phyloP scores from a whole-genome alignment of 2,888 invertebrate genomes.

The Drosophila kokeensis region DNA sequence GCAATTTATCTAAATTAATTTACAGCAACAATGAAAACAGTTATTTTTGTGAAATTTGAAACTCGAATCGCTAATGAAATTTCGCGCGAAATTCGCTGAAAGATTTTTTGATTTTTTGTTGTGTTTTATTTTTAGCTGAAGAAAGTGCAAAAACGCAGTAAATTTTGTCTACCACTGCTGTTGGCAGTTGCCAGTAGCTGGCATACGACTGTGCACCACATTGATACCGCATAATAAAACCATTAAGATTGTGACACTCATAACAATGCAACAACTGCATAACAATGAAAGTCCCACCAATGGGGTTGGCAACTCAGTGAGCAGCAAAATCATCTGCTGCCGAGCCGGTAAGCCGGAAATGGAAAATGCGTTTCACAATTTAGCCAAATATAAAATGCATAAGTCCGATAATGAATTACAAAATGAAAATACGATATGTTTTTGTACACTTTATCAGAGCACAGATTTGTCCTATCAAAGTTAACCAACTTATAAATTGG shows the following conservation, averaged over 20 bases:
- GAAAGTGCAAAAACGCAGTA: background rate
- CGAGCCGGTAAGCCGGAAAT: constrained; percentile 13
- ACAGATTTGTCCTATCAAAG: constrained; percentile 32
- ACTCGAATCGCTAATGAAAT: background rate
- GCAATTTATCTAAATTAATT: background rate
- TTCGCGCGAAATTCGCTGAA: background rate
- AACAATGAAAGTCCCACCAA: background rate
- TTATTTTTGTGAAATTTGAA: background rate
- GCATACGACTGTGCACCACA: background rate
- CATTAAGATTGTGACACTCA: constrained; percentile 32
- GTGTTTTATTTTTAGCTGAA: background rate
- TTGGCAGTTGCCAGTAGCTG: background rate
- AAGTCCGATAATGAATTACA: constrained; percentile 3
- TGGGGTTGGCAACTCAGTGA: background rate
- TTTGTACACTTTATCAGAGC: constrained; percentile 38
- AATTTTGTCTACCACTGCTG: background rate
- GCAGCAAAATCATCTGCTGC: background rate
- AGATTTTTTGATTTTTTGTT: too few species aligned
- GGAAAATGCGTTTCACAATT: constrained; percentile 10
- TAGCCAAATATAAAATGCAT: constrained; percentile 6
- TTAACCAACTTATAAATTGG: background rate
- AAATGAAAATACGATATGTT: background rate
- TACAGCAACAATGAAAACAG: background rate
- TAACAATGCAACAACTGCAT: constrained; percentile 49
- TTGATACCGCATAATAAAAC: constrained; percentile 11